Percentiles rank a stretch among this genome's conserved stretches.
These are phyloP conservation scores for Pocillopora meandrina DNA, from an alignment of 92 coral and sea anemone genomes.

Conservation along the genomic window DNA sequence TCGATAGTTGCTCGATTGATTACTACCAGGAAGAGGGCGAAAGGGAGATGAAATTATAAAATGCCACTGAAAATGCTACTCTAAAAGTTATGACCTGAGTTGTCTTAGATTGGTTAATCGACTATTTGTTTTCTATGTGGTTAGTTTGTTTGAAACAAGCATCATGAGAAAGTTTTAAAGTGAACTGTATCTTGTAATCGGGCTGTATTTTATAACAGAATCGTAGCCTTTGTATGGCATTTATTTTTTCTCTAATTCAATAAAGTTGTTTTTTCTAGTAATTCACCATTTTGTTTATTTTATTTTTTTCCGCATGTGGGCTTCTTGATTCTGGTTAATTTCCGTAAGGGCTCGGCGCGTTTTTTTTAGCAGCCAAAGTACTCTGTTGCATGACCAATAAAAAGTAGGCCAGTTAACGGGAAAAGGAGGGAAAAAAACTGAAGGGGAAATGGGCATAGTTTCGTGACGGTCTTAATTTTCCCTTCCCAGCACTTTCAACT, in stretches of 20 bases:
- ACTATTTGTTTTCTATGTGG: not conserved
- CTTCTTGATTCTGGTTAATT: not conserved
- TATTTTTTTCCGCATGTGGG: not conserved
- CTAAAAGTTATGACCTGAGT: not conserved
- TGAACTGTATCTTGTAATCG: slow-evolving; percentile 12
- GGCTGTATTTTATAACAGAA: slow-evolving; percentile 8
- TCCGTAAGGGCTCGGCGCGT: no score
- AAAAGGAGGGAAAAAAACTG: no score
- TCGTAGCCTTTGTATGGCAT: slow-evolving; percentile 17
- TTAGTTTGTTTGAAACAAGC: not conserved
- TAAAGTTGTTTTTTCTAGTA: slow-evolving; percentile 41
- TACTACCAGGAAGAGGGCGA: not conserved
- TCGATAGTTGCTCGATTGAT: not conserved
- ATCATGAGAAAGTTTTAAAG: not conserved
- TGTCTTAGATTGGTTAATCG: not conserved
- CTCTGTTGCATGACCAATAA: no score
- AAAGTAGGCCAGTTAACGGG: no score
- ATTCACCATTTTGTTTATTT: not conserved
- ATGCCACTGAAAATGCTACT: not conserved
- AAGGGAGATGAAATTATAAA: not conserved
- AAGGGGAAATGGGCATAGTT: no score
- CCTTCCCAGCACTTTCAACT: no score
- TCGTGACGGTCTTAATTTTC: no score
- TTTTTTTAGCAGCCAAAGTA: no score
- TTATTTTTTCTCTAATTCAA: slow-evolving; percentile 28